Evolutionary conservation across 2,888 invertebrate genomes (phyloP).

Genomic region (Folsomia candida): DNA sequence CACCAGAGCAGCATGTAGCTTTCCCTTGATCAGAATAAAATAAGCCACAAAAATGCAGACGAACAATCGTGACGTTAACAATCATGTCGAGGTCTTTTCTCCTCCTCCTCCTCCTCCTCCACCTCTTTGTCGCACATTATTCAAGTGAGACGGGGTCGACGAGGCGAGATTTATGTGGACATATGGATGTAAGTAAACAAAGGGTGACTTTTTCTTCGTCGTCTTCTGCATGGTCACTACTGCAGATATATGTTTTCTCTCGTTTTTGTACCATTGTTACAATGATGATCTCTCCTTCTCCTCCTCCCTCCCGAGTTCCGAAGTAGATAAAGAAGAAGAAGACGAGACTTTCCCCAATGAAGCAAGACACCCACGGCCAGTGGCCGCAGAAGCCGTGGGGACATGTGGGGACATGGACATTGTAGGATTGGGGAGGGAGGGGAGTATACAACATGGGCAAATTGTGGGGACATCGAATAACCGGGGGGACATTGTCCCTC

Average conservation of each 20-base stretch:
- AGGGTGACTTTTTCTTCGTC: neutral
- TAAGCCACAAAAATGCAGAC: no score
- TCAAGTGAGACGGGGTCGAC: neutral
- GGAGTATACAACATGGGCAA: neutral
- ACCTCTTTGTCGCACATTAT: no score
- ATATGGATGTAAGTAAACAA: neutral
- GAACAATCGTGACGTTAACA: no score
- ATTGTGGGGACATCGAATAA: no score
- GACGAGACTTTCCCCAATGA: neutral
- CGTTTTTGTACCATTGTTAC: neutral
- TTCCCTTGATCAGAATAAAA: no score
- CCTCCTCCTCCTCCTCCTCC: no score
- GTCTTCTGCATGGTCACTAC: neutral
- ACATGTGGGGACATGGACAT: no score
- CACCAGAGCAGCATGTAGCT: no score
- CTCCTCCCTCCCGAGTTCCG: neutral
- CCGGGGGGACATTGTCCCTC: no score
- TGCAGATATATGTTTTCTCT: neutral
- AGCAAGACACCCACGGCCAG: neutral
- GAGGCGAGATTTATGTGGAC: slow-evolving; percentile 4
- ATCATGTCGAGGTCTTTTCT: no score
- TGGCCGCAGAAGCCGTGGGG: neutral
- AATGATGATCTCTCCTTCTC: neutral
- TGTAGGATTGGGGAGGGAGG: no score
- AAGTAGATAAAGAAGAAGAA: neutral